Evolutionary conservation across 2,888 invertebrate species (phyloP), one percentile per base, ranked within the genome.

Genomic region (Sphaerolaimus hirsutus): DNA sequence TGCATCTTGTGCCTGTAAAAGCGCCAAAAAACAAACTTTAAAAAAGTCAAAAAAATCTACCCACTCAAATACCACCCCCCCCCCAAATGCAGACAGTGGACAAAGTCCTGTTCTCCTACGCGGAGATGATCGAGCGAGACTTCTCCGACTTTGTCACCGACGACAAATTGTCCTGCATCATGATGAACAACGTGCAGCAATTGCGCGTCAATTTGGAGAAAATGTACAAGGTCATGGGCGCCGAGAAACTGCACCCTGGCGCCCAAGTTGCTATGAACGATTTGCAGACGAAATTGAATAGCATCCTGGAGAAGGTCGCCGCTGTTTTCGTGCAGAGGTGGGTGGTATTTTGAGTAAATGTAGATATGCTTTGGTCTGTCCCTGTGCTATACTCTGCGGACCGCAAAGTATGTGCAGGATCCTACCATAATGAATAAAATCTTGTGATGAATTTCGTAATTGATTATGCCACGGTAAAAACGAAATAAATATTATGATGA

Each of bases 161-260:
- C 52, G 91, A 93, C 58, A 89, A 91, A 72, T 82, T 84, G 89
- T 89, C 97, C 0, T 97, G 93, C 65, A 93, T 93, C 55, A 70
- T 99, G 48, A 97, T 99, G 91, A 99, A 99, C 70, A 97, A 99
- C 66, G 91, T 99, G 51, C 97, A 99, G 67, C 93, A 99, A 72
- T 72, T 97, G 45, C 72, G 97, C 54, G 91, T 99, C 2, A 93
- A 97, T 66, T 71, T 99, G 51, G 93, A 97, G 64, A 97, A 91
- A 68, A 87, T 97, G 80, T 99, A 91, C 64, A 91, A 93, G 68
- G 82, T 87, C 2, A 99, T 99, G 97, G 97, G 97, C 1, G 97
- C 97, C 1, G 80, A 83, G 51, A 12, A 32, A 2, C 36, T 44
- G 26, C 24, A 37, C 25, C 76, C 81, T 54, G 87, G 89, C 63